Conservation (phyloP, 1,140 invertebrate species). For the Cydia strobilella region DNA sequence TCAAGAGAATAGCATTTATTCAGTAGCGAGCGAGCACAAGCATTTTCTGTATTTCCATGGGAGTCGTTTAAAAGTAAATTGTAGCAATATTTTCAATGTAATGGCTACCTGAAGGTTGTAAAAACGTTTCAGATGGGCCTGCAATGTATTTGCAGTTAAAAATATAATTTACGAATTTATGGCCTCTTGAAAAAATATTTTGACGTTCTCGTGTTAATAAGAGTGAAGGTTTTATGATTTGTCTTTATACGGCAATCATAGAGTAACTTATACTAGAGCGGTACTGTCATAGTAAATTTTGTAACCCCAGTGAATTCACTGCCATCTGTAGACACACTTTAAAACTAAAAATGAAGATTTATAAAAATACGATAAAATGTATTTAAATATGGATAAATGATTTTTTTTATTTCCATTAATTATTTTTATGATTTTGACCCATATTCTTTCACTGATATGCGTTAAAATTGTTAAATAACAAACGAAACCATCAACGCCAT, state of each 20-base stretch:
- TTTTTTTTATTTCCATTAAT: too few species aligned
- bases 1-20: conserved; percentile 28
- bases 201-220: not conserved
- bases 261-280: too few species aligned
- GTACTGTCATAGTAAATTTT: too few species aligned
- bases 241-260: not conserved
- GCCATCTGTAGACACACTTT: too few species aligned
- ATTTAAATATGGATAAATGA: too few species aligned
- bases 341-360: too few species aligned
- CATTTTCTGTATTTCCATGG: conserved; percentile 22
- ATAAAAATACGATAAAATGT: too few species aligned
- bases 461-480: too few species aligned
- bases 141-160: conserved; percentile 30
- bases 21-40: not conserved
- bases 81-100: conserved; percentile 32
- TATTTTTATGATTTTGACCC: too few species aligned
- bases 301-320: too few species aligned
- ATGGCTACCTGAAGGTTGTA: conserved; percentile 30
- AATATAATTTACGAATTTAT: conserved; percentile 30
- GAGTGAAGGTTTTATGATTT: conserved; percentile 24
- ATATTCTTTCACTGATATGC: too few species aligned
- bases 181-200: conserved; percentile 23
- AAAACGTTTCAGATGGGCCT: conserved; percentile 29
- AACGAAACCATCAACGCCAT: too few species aligned
- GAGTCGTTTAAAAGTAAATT: conserved; percentile 32